Evolutionary conservation across 2,888 invertebrate species (phyloP).

Genomic region (Pharmacophagus antenor): DNA sequence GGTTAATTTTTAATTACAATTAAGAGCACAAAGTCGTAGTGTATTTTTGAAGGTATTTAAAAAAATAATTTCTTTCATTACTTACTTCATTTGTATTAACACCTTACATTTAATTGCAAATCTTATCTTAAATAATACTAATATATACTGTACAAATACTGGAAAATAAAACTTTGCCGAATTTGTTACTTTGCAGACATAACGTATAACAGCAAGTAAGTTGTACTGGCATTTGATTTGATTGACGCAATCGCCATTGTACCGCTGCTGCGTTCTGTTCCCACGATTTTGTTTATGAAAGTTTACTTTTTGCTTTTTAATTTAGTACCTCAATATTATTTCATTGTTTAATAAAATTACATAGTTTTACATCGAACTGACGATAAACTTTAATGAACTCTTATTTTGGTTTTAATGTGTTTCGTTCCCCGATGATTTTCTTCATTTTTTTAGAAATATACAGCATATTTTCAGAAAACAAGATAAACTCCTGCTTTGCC

Average conservation of each 20-base stretch:
- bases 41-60: neutral
- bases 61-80: conserved; percentile 1
- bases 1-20: neutral
- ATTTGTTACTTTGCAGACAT: conserved; percentile 13
- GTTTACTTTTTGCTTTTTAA: conserved; percentile 5
- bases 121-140: neutral
- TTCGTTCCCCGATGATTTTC: too few species aligned
- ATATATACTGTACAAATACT: neutral
- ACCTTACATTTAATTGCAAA: neutral
- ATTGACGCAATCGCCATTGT: conserved; percentile 30
- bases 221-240: conserved; percentile 21
- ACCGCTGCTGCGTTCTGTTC: conserved; percentile 25
- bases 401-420: too few species aligned
- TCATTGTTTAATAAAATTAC: neutral
- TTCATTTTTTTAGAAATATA: neutral
- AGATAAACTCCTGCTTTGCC: neutral
- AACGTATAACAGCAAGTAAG: conserved; percentile 15
- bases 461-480: neutral
- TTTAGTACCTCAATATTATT: neutral
- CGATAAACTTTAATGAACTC: neutral
- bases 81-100: conserved; percentile 39
- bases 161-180: conserved; percentile 1
- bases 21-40: neutral
- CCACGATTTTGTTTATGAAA: conserved; percentile 22
- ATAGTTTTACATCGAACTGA: neutral